Evolutionary conservation across 1,140 invertebrate species (phyloP), one percentile per base, ranked within the genome.

Genomic region (Panagrolaimus sp.): DNA sequence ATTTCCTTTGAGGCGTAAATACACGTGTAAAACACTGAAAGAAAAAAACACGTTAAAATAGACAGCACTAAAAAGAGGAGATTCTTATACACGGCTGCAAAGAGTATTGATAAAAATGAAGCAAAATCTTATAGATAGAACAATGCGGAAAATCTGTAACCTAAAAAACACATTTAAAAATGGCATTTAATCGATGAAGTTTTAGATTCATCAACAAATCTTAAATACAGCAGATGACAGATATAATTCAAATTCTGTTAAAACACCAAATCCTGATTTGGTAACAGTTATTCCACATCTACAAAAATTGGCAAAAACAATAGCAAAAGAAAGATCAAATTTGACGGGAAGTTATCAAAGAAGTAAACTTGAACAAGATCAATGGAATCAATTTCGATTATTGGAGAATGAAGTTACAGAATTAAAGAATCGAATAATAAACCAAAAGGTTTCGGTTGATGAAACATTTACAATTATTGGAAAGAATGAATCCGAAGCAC

Each of bases 251-350:
- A 27, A n/a, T 16, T n/a, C 62, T n/a, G 27, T 63, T 23, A 42
- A 31, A 13, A 42, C 62, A 1, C 62, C 27, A 11, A 63, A 63
- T 63, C 62, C 62, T 11, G 62, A 63, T 16, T 63, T 63, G 16
- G 11, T 16, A 14, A 16, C 27, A 0, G 62, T 63, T 14, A 11
- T 63, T 11, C 62, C 62, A 16, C 16, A 63, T 63, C 5, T 63
- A 27, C 16, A 31, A 42, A 31, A 9, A 31, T 13, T 43, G 27
- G 42, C 38, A 16, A 20, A 31, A 31, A 13, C 16, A 8, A 31
- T 63, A 5, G 9, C 8, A 5, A 13, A 43, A 38, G 27, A 16
- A 8, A 63, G 42, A 42, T 20, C 16, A 20, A 27, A 63, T 31
- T 31, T 63, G 11, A 42, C 38, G 7, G 16, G 62, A 9, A 31